Base-by-base conservation (phyloP, 2,797 vertebrate genomes). In the Tamandua tetradactyla region DNA sequence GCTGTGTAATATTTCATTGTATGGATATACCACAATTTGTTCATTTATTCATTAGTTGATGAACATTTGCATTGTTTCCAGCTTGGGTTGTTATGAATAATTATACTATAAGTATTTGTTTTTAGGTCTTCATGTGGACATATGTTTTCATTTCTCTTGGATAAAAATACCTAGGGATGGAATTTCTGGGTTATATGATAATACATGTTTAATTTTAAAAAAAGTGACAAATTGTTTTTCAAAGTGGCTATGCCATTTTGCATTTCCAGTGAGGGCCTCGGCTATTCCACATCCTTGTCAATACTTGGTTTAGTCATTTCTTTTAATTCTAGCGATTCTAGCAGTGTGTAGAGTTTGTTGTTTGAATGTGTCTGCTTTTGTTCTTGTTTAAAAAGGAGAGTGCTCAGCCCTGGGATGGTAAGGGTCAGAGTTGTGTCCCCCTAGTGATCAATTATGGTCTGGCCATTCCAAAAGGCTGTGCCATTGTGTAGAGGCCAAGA, bases 71-170 rank as follows among this genome's bases (percentile, higher is more conserved):
- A 35, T 71, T 42, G 4, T 79, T 79, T 95, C n/a, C 64, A 27
- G 47, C 47, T 47, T 30, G 69, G 12, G 13, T 20, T 92, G 52
- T 37, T 55, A 3, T 87, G 61, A 94, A 47, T 71, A 55, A 75
- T 90, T 52, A 55, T 76, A 27, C 52, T 22, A 22, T 71, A 47
- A 47, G 82, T 66, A 87, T 37, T 84, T 35, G 32, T 30, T 76
- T 64, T 90, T 72, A 72, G 35, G 61, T 87, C 82, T 89, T 93
- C 76, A 30, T 87, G 44, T 79, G 5, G 72, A 52, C 35, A 78
- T n/a, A 78, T n/a, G 25, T 83, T 87, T 89, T 79, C 30, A 83
- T 92, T 76, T 93, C 86, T 94, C 44, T 75, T 71, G 81, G 55
- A 20, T 89, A 49, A 71, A 83, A 75, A 83, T 79, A 44, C 13